These are phyloP conservation scores for Leucophora obtusa DNA, from an alignment of 2,888 invertebrate species.

Conservation along the genomic window DNA sequence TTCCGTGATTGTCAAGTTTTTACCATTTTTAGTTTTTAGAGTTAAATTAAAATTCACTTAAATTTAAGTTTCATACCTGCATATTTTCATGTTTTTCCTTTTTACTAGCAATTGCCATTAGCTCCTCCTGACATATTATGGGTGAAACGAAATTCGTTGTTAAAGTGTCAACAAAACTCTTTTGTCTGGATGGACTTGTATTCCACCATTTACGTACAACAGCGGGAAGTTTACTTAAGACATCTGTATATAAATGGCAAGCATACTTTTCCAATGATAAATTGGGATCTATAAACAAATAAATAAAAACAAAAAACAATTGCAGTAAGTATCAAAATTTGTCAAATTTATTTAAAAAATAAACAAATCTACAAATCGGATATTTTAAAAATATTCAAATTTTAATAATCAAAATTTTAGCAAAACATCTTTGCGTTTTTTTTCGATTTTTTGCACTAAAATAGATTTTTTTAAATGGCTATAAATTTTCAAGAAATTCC, in stretches of 20 bases:
- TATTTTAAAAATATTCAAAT: neutral
- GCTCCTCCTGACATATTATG: conserved; percentile 83
- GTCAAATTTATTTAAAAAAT: conserved; percentile 18
- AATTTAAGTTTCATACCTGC: conserved; percentile 78
- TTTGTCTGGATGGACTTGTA: conserved; percentile 82
- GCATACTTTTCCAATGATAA: conserved; percentile 78
- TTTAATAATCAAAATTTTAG: neutral
- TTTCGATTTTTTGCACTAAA: too few species aligned
- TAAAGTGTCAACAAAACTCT: conserved; percentile 84
- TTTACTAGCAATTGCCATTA: conserved; percentile 80
- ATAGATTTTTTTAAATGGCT: too few species aligned
- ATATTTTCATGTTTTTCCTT: conserved; percentile 83
- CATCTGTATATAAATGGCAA: conserved; percentile 84
- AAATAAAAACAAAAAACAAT: conserved; percentile 23
- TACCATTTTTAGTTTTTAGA: too few species aligned
- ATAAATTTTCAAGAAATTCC: conserved; percentile 67
- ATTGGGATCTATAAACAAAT: conserved; percentile 66
- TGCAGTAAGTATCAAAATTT: neutral
- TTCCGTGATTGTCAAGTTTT: too few species aligned
- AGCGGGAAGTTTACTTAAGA: conserved; percentile 84
- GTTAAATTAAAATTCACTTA: too few species aligned
- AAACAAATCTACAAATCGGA: too few species aligned
- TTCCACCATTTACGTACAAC: conserved; percentile 89
- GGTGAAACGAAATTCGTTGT: conserved; percentile 85
- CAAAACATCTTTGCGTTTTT: neutral